A percentile compares a stretch with the other conserved stretches of the same genome.
phyloP scores from a whole-genome alignment of 1,140 invertebrate species.

The Drosophila funebris region DNA sequence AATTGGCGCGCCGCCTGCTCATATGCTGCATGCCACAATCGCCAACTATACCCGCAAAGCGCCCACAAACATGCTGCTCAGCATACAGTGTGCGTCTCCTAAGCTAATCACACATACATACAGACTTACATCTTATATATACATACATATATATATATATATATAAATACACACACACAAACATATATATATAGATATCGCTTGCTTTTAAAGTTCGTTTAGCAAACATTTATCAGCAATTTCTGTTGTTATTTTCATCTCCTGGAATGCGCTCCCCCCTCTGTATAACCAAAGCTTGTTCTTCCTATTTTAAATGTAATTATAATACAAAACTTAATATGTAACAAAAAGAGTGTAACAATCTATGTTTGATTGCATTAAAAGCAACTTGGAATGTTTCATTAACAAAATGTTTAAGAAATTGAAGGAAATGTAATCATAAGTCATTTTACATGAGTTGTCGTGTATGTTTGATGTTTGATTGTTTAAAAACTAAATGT shows the following conservation, averaged over 20 bases:
- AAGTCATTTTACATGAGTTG: conserved; percentile 24
- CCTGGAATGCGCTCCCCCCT: conserved; percentile 6
- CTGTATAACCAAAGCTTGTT: conserved; percentile 76
- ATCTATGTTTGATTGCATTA: conserved; percentile 5
- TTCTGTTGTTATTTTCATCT: conserved; percentile 6
- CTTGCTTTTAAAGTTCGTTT: conserved; percentile 23
- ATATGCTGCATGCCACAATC: conserved; percentile 39
- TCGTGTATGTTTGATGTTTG: conserved; percentile 37
- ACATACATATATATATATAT: conserved; percentile 13
- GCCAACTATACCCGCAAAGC: not conserved
- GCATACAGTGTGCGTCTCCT: conserved; percentile 32
- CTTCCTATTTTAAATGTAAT: conserved; percentile 74
- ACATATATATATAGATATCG: conserved; percentile 14
- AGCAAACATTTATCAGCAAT: not conserved
- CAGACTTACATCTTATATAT: conserved; percentile 7
- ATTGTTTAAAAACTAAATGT: conserved; percentile 20
- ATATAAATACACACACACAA: conserved; percentile 9
- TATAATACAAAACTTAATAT: conserved; percentile 25
- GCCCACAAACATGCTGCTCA: no score
- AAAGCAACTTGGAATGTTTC: conserved; percentile 54
- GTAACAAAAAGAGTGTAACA: conserved; percentile 30
- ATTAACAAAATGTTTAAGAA: conserved; percentile 48
- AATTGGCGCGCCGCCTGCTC: conserved; percentile 61
- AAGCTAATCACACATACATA: conserved; percentile 33
- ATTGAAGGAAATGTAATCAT: conserved; percentile 31